These are phyloP conservation scores for Agraylea sexmaculata DNA, from an alignment of 1,140 invertebrate species.

Conservation along the genomic window DNA sequence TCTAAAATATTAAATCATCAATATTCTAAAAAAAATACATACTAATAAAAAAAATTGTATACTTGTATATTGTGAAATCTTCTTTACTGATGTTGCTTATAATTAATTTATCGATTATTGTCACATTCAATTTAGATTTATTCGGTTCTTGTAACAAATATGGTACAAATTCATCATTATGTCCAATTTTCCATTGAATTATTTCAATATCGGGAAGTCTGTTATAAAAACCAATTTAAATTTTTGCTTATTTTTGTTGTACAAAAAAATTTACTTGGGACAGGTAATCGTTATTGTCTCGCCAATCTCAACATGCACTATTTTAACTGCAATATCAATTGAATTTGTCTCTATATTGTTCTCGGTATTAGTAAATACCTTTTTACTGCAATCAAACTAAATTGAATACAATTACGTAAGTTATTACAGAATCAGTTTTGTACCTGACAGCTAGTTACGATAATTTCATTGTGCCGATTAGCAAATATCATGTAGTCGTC, in stretches of 20 bases:
- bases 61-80: conserved; percentile 46
- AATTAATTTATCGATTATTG: conserved; percentile 7
- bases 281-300: conserved; percentile 1
- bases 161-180: conserved; percentile 31
- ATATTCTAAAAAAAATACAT: neutral
- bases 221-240: conserved; percentile 26
- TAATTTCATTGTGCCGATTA: conserved; percentile 11
- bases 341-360: too few species aligned
- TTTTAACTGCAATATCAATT: neutral
- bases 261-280: conserved; percentile 9
- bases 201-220: conserved; percentile 37
- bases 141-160: conserved; percentile 17
- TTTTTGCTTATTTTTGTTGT: conserved; percentile 6
- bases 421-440: too few species aligned
- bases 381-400: too few species aligned
- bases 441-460: conserved; percentile 11
- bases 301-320: neutral
- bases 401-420: too few species aligned
- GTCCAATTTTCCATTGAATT: conserved; percentile 38
- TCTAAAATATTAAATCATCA: conserved; percentile 2
- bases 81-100: conserved; percentile 21
- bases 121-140: conserved; percentile 8
- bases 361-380: too few species aligned
- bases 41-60: conserved; percentile 16
- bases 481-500: too few species aligned